Evolutionary conservation across 2,113 vertebrate species (phyloP).

Genomic region (Brachypodius melanocephalos): DNA sequence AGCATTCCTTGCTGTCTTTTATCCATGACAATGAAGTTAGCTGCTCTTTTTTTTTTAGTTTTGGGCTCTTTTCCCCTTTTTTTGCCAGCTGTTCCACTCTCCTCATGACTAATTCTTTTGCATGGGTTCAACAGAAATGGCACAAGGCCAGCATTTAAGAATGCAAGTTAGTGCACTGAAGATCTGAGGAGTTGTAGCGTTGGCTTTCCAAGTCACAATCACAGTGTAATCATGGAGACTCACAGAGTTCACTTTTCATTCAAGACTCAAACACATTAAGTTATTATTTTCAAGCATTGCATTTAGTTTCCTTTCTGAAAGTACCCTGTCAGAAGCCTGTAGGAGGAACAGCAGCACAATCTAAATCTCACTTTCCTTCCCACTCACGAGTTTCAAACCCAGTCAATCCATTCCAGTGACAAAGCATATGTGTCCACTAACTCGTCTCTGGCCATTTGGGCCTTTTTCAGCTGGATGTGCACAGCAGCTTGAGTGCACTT

Average conservation of each 20-base stretch:
- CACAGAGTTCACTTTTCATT: not conserved
- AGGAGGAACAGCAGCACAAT: conserved; percentile 33
- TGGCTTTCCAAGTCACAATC: not conserved
- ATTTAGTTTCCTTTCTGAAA: conserved; percentile 46
- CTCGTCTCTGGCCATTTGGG: not conserved
- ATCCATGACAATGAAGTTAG: not conserved
- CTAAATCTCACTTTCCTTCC: conserved; percentile 56
- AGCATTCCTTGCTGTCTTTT: not conserved
- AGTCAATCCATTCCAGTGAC: not conserved
- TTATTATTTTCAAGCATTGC: conserved; percentile 8
- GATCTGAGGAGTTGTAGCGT: not conserved
- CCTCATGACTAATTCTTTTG: not conserved
- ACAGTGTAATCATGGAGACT: not conserved
- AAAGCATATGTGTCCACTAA: not conserved
- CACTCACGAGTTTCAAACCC: not conserved
- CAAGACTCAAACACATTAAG: not conserved
- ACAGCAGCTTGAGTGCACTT: not conserved
- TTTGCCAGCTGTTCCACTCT: not conserved
- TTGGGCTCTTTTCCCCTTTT: not conserved
- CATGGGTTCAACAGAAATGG: not conserved
- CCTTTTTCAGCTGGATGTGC: not conserved
- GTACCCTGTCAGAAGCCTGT: conserved; percentile 5
- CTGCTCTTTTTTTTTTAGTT: not conserved
- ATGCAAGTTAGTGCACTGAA: not conserved
- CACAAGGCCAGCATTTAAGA: not conserved